Evolutionary conservation across 2,888 invertebrate genomes (phyloP).

Genomic region (Brachyptera putata): DNA sequence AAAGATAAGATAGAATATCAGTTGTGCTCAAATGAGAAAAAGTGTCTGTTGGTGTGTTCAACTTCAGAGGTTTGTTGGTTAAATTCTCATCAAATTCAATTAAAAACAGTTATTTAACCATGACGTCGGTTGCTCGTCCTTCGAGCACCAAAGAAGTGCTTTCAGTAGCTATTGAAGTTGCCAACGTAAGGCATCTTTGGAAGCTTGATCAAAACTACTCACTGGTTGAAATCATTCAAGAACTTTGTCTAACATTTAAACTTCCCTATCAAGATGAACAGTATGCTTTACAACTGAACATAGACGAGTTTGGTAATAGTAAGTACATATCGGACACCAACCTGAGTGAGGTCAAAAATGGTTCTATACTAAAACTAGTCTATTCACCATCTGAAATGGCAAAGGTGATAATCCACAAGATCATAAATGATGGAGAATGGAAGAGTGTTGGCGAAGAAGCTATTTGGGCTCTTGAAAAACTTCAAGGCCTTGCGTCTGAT

Average conservation of each 20-base stretch:
- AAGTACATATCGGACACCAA: slow-evolving; percentile 28
- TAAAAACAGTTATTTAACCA: no score
- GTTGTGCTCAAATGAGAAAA: no score
- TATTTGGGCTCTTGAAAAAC: slow-evolving; percentile 24
- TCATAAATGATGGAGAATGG: neutral
- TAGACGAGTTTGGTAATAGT: slow-evolving; percentile 2
- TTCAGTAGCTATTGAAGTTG: slow-evolving; percentile 28
- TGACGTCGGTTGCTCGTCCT: neutral
- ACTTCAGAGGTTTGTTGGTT: no score
- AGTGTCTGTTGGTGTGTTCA: no score
- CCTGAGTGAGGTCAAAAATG: slow-evolving; percentile 23
- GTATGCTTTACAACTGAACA: slow-evolving; percentile 26
- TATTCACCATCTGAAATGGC: slow-evolving; percentile 27
- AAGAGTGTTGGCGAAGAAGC: neutral
- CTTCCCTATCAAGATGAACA: slow-evolving; percentile 16
- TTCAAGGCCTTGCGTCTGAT: slow-evolving; percentile 18
- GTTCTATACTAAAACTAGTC: slow-evolving; percentile 25
- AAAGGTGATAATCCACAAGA: slow-evolving; percentile 19
- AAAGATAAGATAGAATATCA: no score
- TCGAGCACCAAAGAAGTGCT: slow-evolving; percentile 24
- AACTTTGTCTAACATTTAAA: slow-evolving; percentile 24
- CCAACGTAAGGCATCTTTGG: slow-evolving; percentile 20
- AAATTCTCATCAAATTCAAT: no score
- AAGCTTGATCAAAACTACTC: slow-evolving; percentile 25
- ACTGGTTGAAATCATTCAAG: slow-evolving; percentile 19